Base-by-base conservation (phyloP, 92 coral and sea anemone species). In the Virgularia gustaviana region DNA sequence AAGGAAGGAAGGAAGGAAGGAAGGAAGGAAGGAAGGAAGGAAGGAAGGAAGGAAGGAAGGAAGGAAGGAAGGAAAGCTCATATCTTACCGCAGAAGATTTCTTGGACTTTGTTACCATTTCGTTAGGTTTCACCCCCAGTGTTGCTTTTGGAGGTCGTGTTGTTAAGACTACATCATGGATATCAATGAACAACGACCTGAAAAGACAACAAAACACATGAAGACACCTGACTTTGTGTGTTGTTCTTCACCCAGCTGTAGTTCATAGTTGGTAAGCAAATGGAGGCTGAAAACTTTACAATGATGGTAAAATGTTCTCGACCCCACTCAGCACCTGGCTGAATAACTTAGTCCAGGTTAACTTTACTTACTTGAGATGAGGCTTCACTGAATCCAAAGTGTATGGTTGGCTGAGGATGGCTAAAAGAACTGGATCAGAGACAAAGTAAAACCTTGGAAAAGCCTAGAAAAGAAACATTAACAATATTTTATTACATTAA, bases 401-500 rank as follows among this genome's bases (percentile, higher is more conserved):
- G 83, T 86, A 74, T 27, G 96, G 99, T 38, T 89, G 90, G 54
- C 99, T 94, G 2, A 94, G 86, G 6, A 94, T 89, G 5, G 96
- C 99, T 37, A 94, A 70, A 43, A 94, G 73, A 29, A 87, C 99
- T 16, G 88, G 68, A 64, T 94, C 99, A 32, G 95, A 89, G 70
- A 94, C 99, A 70, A 94, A 94, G 75, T 89, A 89, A 51, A 94
- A 94, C 59, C 99, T 85, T 20, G 99, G 96, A 62, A 94, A 94
- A 44, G 82, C 96, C 99, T 94, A 25, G n/a, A 43, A 32, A 31
- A 64, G 12, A 49, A 81, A 65, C 29, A 39, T n/a, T 35, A 4
- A 51, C 22, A 16, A 32, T 24, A 10, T 4, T 22, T 44, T 11
- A 0, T 9, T 0, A 1, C 36, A n/a, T n/a, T n/a, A n/a, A n/a